These are phyloP conservation scores for Cybosia mesomella DNA, from an alignment of 2,888 invertebrate genomes.

Conservation along the genomic window DNA sequence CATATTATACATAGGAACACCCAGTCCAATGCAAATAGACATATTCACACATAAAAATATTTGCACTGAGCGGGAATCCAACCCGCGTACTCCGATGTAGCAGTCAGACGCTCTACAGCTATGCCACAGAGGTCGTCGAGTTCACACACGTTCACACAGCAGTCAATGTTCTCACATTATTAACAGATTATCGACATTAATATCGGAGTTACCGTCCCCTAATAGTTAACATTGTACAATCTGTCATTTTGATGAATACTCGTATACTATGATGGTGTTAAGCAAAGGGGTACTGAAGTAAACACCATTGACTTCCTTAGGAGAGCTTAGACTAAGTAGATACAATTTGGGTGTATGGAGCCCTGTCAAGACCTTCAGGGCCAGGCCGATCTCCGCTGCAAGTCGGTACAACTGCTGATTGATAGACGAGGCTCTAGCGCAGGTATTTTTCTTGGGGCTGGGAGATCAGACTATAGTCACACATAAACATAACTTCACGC, in stretches of 20 bases:
- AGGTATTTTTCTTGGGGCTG: no score
- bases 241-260: constrained; percentile 47
- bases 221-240: constrained; percentile 53
- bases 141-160: not conserved
- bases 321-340: not conserved
- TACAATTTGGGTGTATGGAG: no score
- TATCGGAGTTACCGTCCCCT: constrained; percentile 58
- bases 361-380: no score
- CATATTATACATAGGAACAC: no score
- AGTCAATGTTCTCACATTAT: constrained; percentile 70
- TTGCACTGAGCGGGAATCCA: not conserved
- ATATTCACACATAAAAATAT: not conserved
- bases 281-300: not conserved
- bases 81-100: no score
- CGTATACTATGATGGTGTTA: not conserved
- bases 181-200: constrained; percentile 61
- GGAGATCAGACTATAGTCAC: no score
- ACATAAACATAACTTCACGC: no score
- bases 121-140: no score
- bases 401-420: no score
- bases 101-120: no score
- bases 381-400: no score
- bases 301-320: not conserved
- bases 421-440: no score
- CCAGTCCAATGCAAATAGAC: not conserved